phyloP scores from a whole-genome alignment of 1,140 invertebrate species.

The Tetraneura akinire region DNA sequence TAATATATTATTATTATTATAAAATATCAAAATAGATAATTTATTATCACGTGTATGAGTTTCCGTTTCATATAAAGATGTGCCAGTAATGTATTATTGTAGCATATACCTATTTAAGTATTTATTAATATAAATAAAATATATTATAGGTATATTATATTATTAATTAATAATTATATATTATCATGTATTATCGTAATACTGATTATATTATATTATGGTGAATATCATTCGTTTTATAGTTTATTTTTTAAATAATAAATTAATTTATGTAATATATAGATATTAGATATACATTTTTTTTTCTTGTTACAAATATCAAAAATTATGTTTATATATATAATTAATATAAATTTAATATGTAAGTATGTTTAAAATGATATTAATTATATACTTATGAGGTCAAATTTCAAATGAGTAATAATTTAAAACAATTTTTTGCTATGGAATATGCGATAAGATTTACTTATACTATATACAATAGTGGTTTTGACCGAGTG shows the following conservation, averaged over 20 bases:
- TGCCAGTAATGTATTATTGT: too few relatives aligned
- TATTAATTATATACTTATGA: neutral
- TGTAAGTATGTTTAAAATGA: neutral
- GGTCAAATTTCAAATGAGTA: constrained; percentile 9
- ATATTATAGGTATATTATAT: too few relatives aligned
- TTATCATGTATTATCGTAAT: neutral
- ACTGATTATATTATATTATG: neutral
- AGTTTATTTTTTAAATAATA: neutral
- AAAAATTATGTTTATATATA: neutral
- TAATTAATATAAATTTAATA: too few relatives aligned
- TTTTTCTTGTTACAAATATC: neutral
- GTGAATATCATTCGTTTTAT: neutral
- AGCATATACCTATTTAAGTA: too few relatives aligned
- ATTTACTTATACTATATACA: too few relatives aligned
- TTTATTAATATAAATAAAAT: too few relatives aligned
- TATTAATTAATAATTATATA: too few relatives aligned
- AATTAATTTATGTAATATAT: neutral
- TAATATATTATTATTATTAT: too few relatives aligned
- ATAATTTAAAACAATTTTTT: constrained; percentile 6
- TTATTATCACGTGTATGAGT: too few relatives aligned
- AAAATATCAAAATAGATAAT: too few relatives aligned
- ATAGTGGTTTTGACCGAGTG: neutral
- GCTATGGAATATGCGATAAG: neutral
- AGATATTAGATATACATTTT: too few relatives aligned
- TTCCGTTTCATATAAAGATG: too few relatives aligned